Base-by-base conservation (phyloP, 2,888 invertebrate species). In the Polyommatus iphigenia region DNA sequence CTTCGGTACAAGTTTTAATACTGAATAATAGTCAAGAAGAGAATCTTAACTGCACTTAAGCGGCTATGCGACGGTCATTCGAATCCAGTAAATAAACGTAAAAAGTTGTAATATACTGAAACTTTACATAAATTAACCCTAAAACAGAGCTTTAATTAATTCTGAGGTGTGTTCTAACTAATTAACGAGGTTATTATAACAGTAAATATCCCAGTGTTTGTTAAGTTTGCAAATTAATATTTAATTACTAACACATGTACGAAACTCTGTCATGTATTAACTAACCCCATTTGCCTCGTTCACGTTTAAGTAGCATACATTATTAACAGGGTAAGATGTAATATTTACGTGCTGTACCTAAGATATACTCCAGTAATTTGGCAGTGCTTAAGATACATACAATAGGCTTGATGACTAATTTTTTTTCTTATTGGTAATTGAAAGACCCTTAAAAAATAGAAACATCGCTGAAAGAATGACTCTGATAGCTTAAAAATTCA, bases 41-140 rank as follows among this genome's bases (percentile, higher is more conserved):
- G 29, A 67, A 67, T 67, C 67, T 67, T 67, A 67, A 67, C 67
- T 67, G 67, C 67, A 67, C 67, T 32, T 67, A 67, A 67, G 67
- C 29, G 67, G 62, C 62, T 13, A 67, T 18, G 5, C 67, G 67
- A 18, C 29, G 13, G 67, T 29, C 29, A 18, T 29, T 15, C 67
- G 29, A 13, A 67, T 18, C 67, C 8, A 15, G 29, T 15, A 29
- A 67, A 67, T 62, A 67, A 67, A 15, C 29, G 67, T 32, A 67
- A 32, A 67, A 24, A 32, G 29, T 15, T 67, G 24, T 29, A 67
- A 18, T 13, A 24, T 62, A 29, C 6, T 29, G 29, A 29, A 67
- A 67, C 67, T 67, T 67, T 29, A 67, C 29, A 67, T 29, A 15
- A 67, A 67, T 32, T 32, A 20, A 67, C 62, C 13, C 29, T 67